These are phyloP conservation scores for Pluvialis apricaria DNA, from an alignment of 2,113 vertebrate genomes.

Conservation along the genomic window DNA sequence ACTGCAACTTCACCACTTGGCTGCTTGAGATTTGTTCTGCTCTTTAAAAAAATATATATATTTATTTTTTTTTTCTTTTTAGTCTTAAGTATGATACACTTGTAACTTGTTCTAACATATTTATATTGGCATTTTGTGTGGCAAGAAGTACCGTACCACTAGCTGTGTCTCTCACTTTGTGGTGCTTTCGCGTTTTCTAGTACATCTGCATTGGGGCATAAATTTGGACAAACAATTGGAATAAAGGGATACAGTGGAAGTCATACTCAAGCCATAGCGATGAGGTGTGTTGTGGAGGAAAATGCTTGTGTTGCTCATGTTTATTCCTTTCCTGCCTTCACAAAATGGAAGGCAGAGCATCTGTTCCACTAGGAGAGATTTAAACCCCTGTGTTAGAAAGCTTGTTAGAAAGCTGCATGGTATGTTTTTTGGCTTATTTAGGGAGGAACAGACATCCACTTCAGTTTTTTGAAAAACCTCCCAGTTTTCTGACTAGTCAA, in stretches of 20 bases:
- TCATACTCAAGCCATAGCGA: conserved; percentile 65
- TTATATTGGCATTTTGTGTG: conserved; percentile 83
- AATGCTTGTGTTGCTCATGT: neutral
- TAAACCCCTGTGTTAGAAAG: conserved; percentile 37
- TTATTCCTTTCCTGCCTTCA: conserved; percentile 44
- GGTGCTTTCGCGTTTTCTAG: conserved; percentile 74
- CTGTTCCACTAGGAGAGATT: conserved; percentile 37
- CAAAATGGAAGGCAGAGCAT: conserved; percentile 36
- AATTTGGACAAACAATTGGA: conserved; percentile 62
- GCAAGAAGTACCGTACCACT: conserved; percentile 74
- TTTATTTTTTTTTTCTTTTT: conserved; percentile 69
- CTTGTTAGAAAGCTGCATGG: conserved; percentile 57
- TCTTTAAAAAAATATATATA: conserved; percentile 63
- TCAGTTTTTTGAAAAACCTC: neutral
- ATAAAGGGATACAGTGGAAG: conserved; percentile 67
- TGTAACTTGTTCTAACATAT: conserved; percentile 83
- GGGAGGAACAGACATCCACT: conserved; percentile 49
- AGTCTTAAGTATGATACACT: conserved; percentile 80
- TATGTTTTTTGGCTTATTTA: conserved; percentile 57
- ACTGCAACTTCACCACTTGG: conserved; percentile 76
- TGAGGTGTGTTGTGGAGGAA: conserved; percentile 55
- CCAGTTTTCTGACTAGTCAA: neutral
- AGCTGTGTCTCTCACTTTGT: conserved; percentile 74
- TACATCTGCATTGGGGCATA: conserved; percentile 58
- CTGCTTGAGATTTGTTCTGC: conserved; percentile 81